These are phyloP conservation scores for Limnephilus auricula DNA, from an alignment of 2,888 invertebrate genomes.

Conservation along the genomic window DNA sequence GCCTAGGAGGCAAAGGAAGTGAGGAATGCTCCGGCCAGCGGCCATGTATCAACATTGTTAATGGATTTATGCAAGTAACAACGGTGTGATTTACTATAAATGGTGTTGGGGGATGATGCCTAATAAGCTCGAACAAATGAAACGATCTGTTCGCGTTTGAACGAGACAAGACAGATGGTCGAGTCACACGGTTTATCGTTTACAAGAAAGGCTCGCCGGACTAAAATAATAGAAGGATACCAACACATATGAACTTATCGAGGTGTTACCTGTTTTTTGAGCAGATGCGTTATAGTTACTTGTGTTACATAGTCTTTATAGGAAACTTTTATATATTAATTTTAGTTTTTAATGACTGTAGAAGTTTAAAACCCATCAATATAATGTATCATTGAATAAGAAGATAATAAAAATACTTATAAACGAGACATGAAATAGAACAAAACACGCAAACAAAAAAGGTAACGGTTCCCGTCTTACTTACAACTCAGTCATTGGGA, in stretches of 20 bases:
- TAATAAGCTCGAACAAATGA: not conserved
- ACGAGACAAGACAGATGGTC: not conserved
- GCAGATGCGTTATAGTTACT: not conserved
- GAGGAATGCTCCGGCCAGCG: conserved; percentile 18
- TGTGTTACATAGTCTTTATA: too few species aligned
- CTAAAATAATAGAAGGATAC: not conserved
- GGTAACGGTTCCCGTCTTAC: too few species aligned
- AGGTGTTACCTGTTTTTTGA: not conserved
- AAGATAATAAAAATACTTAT: too few species aligned
- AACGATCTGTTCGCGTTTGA: not conserved
- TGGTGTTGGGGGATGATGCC: not conserved
- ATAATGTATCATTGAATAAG: too few species aligned
- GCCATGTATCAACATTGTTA: conserved; percentile 36
- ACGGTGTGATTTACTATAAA: conserved; percentile 34
- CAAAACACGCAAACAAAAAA: too few species aligned
- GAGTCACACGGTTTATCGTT: not conserved
- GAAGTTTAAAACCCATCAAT: too few species aligned
- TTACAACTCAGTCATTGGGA: too few species aligned
- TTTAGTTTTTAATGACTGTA: too few species aligned
- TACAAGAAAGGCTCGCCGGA: not conserved
- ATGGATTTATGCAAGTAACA: conserved; percentile 22
- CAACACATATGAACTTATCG: not conserved
- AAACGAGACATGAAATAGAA: too few species aligned
- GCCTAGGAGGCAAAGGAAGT: not conserved
- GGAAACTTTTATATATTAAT: too few species aligned